Conservation (phyloP, 37 sponge, comb jelly and placozoan genomes). For the Ianthella basta region DNA sequence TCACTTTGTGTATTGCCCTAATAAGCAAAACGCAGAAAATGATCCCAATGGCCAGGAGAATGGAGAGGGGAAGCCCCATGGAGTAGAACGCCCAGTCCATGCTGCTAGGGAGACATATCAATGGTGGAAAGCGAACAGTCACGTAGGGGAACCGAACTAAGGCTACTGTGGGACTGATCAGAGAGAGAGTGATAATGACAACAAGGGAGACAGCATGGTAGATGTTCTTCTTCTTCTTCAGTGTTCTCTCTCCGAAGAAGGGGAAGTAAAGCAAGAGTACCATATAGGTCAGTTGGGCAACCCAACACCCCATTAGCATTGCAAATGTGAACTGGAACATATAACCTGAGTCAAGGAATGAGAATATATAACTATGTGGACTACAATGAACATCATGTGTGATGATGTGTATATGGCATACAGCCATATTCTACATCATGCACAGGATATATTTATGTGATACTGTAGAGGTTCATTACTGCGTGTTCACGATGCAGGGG, state of each 20-base stretch:
- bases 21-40: not conserved
- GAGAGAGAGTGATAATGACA: not conserved
- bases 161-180: conserved; percentile 7
- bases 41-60: not conserved
- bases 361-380: no score
- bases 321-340: no score
- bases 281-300: no score
- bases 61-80: not conserved
- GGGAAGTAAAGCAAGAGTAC: no score
- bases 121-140: not conserved
- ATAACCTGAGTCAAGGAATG: no score
- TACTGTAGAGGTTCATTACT: no score
- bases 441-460: no score
- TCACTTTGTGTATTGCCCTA: conserved; percentile 10
- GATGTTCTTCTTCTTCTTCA: conserved; percentile 6
- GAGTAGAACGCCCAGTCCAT: conserved; percentile 1
- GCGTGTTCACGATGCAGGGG: no score
- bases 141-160: not conserved
- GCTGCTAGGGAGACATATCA: not conserved
- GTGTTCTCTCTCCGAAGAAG: not conserved
- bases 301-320: no score
- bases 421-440: no score
- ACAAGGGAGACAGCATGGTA: not conserved
- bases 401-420: no score
- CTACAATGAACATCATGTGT: no score